Percentiles rank a stretch among this genome's conserved stretches.
These are phyloP conservation scores for Dendrolimus kikuchii DNA, from an alignment of 1,140 invertebrate species.

Conservation along the genomic window DNA sequence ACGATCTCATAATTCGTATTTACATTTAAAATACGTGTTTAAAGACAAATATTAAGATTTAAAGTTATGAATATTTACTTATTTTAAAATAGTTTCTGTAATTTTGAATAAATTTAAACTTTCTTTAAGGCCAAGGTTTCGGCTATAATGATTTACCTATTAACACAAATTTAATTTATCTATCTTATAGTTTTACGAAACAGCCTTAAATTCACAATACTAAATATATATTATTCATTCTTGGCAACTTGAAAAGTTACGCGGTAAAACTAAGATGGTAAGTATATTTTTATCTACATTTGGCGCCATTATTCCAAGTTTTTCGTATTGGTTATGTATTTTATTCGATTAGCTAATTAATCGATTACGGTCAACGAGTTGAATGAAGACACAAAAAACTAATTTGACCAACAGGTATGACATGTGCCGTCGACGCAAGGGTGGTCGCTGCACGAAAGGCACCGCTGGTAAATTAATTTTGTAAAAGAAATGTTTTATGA, in stretches of 20 bases:
- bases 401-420: constrained; percentile 86
- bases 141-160: too few species aligned
- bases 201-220: constrained; percentile 5
- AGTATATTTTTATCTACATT: constrained; percentile 24
- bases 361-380: constrained; percentile 13
- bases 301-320: constrained; percentile 49
- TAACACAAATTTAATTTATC: too few species aligned
- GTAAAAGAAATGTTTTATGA: constrained; percentile 29
- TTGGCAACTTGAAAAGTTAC: constrained; percentile 3
- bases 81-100: too few species aligned
- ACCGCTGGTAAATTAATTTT: constrained; percentile 87
- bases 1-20: too few species aligned
- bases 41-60: too few species aligned
- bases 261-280: constrained; percentile 32
- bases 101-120: too few species aligned
- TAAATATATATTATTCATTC: constrained; percentile 3
- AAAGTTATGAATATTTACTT: too few species aligned
- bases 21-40: too few species aligned
- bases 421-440: constrained; percentile 95
- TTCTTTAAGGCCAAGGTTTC: too few species aligned
- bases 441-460: constrained; percentile 95
- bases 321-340: constrained; percentile 6
- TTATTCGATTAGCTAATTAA: constrained; percentile 11
- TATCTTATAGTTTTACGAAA: background rate
- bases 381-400: constrained; percentile 43